Evolutionary conservation across 2,797 vertebrate species (phyloP).

Genomic region (Mycteria americana): DNA sequence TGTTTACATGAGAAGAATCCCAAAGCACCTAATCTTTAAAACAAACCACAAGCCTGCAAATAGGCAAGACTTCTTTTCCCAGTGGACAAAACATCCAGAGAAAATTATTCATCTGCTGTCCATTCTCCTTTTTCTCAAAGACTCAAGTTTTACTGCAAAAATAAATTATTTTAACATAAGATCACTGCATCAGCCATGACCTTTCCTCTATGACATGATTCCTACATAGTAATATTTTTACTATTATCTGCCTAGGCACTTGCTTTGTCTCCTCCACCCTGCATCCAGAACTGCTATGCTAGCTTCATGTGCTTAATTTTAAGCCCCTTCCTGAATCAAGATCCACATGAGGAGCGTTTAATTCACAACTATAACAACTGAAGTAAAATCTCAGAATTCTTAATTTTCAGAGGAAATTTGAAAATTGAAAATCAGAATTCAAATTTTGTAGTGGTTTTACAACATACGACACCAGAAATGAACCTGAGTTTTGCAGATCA

Average conservation of each 20-base stretch:
- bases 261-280: not conserved
- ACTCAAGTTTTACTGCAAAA: not conserved
- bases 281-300: not conserved
- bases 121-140: not conserved
- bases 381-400: not conserved
- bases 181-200: not conserved
- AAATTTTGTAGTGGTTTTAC: not conserved
- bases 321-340: not conserved
- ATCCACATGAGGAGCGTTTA: not conserved
- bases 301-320: not conserved
- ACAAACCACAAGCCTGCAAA: not conserved
- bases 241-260: not conserved
- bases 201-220: not conserved
- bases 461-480: rapidly evolving
- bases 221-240: not conserved
- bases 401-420: not conserved
- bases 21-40: not conserved
- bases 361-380: not conserved
- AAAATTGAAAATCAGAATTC: not conserved
- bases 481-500: not conserved
- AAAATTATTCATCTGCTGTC: not conserved
- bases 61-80: not conserved
- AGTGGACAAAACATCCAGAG: not conserved
- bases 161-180: not conserved
- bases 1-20: not conserved